Percentiles rank a stretch among this genome's conserved stretches.
Evolutionary conservation across 1,140 invertebrate genomes (phyloP).

Genomic region (Whitmania pigra): DNA sequence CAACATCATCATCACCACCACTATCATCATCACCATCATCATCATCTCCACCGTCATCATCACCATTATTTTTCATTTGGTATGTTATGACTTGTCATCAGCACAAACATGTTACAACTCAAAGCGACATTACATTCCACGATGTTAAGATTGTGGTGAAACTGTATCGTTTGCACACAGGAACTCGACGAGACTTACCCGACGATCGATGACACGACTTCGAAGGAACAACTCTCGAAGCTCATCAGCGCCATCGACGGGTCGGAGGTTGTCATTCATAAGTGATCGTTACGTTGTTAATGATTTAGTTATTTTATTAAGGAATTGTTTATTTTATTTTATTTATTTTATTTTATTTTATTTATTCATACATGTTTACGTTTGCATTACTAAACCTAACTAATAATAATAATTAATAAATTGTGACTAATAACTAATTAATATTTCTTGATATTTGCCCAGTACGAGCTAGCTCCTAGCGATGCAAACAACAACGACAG

Average conservation of each 20-base stretch:
- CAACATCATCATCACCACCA: too few relatives aligned
- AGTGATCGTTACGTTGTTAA: too few relatives aligned
- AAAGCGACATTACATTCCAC: too few relatives aligned
- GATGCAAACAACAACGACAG: not conserved
- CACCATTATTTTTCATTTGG: not conserved
- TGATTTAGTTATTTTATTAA: not conserved
- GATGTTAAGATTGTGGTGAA: too few relatives aligned
- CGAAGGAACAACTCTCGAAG: not conserved
- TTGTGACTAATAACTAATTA: not conserved
- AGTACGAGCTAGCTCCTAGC: not conserved
- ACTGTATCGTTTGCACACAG: too few relatives aligned
- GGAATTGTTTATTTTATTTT: not conserved
- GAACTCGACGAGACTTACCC: slow-evolving; percentile 46
- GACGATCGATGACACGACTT: not conserved
- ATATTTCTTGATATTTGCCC: not conserved
- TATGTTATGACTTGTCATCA: too few relatives aligned
- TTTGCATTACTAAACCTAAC: too few relatives aligned
- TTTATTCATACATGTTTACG: too few relatives aligned
- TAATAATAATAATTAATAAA: too few relatives aligned
- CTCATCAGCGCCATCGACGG: not conserved
- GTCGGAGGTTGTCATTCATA: not conserved
- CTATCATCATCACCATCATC: too few relatives aligned
- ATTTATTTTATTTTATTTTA: not conserved
- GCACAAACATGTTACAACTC: too few relatives aligned
- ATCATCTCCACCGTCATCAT: too few relatives aligned